These are phyloP conservation scores for Lepus timidus DNA, from an alignment of 2,113 vertebrate genomes.

Conservation along the genomic window DNA sequence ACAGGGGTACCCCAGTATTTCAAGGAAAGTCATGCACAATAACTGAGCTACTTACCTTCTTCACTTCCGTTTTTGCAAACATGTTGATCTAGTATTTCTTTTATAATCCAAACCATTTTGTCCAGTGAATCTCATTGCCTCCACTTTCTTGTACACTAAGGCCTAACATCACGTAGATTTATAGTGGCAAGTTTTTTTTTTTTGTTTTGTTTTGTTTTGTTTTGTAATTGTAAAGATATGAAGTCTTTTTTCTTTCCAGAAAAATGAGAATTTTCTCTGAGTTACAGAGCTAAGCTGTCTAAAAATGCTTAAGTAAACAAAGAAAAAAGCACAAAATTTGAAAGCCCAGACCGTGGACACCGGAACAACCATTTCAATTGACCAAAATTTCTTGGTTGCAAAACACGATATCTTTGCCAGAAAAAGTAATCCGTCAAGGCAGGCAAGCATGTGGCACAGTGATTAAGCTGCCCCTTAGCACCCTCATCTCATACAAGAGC, in stretches of 20 bases:
- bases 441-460: too few species aligned
- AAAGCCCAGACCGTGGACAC: background rate
- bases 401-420: background rate
- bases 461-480: too few species aligned
- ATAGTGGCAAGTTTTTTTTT: background rate
- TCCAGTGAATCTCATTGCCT: constrained; percentile 40
- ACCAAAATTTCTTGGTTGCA: background rate
- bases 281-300: background rate
- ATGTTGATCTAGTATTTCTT: constrained; percentile 50
- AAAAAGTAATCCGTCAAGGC: background rate
- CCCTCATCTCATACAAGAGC: too few species aligned
- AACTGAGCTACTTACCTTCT: background rate
- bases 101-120: constrained; percentile 66
- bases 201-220: too few species aligned
- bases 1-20: constrained; percentile 76
- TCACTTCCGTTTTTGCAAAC: background rate
- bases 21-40: constrained; percentile 68
- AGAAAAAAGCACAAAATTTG: background rate
- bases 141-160: constrained; percentile 40
- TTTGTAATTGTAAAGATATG: constrained; percentile 76
- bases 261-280: background rate
- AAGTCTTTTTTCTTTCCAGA: constrained; percentile 62
- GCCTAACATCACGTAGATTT: constrained; percentile 71
- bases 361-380: background rate
- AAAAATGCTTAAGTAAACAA: background rate